Evolutionary conservation across 2,113 vertebrate species (phyloP).

Genomic region (Melanotaenia duboulayi): DNA sequence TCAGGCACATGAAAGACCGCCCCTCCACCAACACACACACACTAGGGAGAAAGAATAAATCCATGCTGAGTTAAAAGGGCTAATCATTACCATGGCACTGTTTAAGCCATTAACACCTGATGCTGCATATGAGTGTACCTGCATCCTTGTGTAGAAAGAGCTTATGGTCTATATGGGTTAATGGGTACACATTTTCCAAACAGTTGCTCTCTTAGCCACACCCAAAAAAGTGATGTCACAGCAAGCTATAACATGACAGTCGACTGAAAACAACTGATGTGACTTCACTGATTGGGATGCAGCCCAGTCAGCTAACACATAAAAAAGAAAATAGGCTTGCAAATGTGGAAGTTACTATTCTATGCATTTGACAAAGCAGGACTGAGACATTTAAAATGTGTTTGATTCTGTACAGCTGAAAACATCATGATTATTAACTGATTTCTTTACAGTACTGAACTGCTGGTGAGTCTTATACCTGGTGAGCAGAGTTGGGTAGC

Average conservation of each 20-base stretch:
- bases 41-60: neutral
- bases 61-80: slow-evolving; percentile 8
- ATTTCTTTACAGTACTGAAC: neutral
- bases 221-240: neutral
- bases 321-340: neutral
- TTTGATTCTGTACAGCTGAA: neutral
- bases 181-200: slow-evolving; percentile 16
- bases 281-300: slow-evolving; percentile 1
- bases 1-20: slow-evolving; percentile 1
- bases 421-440: neutral
- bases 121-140: neutral
- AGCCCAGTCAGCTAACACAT: neutral
- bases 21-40: neutral
- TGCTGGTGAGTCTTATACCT: slow-evolving; percentile 59
- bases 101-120: neutral
- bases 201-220: neutral
- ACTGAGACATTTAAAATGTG: too few relatives aligned
- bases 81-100: slow-evolving; percentile 13
- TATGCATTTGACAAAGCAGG: too few relatives aligned
- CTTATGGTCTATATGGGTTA: neutral
- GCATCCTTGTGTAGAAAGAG: neutral
- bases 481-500: slow-evolving; percentile 92
- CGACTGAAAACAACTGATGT: slow-evolving; percentile 7
- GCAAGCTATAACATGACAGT: slow-evolving; percentile 2
- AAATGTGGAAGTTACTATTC: neutral